Evolutionary conservation across 2,888 invertebrate species (phyloP).

Genomic region (Melanotus villosus): DNA sequence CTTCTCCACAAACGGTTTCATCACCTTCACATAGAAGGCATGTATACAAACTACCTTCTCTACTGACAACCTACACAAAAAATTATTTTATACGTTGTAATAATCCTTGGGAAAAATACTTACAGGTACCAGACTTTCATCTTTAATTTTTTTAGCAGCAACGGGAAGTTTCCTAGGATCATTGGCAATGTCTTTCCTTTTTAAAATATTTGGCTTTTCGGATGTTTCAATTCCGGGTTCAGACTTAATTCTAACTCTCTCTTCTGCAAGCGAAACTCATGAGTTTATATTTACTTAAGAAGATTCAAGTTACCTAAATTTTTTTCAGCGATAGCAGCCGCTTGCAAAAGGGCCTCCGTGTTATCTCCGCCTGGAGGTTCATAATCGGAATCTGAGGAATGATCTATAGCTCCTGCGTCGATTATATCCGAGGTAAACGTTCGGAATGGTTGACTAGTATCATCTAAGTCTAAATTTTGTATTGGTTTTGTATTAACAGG

Average conservation of each 20-base stretch:
- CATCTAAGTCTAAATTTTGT: conserved; percentile 40
- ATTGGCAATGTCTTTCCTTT: conserved; percentile 52
- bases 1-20: conserved; percentile 69
- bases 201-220: conserved; percentile 62
- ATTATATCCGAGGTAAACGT: conserved; percentile 56
- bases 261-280: conserved; percentile 9
- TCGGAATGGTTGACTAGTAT: conserved; percentile 48
- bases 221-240: conserved; percentile 55
- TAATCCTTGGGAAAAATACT: conserved; percentile 24
- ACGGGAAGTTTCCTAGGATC: conserved; percentile 38
- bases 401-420: conserved; percentile 62
- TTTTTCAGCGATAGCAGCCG: conserved; percentile 58
- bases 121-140: conserved; percentile 56
- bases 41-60: conserved; percentile 70
- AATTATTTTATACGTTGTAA: background rate
- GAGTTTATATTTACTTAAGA: conserved; percentile 2
- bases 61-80: conserved; percentile 53
- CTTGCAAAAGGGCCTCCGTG: conserved; percentile 55
- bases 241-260: conserved; percentile 52
- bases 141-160: conserved; percentile 51
- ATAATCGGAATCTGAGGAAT: conserved; percentile 64
- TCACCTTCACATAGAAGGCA: conserved; percentile 70
- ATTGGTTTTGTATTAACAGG: conserved; percentile 29
- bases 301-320: conserved; percentile 45
- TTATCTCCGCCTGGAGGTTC: conserved; percentile 56